These are phyloP conservation scores for Agrochola lota DNA, from an alignment of 2,888 invertebrate genomes.

Conservation along the genomic window DNA sequence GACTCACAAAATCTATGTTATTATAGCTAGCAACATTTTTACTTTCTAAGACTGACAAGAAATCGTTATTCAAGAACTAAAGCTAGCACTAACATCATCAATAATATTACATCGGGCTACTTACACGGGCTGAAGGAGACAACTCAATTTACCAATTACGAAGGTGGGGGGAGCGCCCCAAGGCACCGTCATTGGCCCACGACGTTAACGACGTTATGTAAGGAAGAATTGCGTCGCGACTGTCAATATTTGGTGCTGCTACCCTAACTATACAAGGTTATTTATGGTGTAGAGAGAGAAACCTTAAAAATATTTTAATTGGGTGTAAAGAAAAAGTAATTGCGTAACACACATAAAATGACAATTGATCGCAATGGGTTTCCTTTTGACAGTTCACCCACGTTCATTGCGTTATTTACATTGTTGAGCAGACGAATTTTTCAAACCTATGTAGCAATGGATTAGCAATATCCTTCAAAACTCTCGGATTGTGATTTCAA, in stretches of 20 bases:
- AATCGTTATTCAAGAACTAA: conserved; percentile 48
- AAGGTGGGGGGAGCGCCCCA: conserved; percentile 67
- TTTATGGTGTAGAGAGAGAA: neutral
- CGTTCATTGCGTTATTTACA: too few species aligned
- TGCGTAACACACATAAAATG: too few species aligned
- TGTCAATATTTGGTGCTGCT: conserved; percentile 68
- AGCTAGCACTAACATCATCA: conserved; percentile 75
- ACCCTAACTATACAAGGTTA: conserved; percentile 28
- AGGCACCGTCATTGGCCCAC: conserved; percentile 66
- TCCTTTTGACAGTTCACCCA: too few species aligned
- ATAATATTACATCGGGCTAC: conserved; percentile 80
- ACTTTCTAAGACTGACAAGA: neutral
- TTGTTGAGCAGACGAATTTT: too few species aligned
- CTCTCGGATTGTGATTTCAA: too few species aligned
- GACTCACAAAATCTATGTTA: too few species aligned
- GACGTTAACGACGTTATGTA: conserved; percentile 78
- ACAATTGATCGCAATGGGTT: too few species aligned
- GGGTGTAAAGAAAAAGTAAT: too few species aligned
- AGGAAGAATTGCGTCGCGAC: conserved; percentile 77
- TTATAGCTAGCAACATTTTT: too few species aligned
- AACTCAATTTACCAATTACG: conserved; percentile 86
- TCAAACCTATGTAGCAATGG: too few species aligned
- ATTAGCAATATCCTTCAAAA: too few species aligned
- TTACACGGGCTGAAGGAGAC: conserved; percentile 74
- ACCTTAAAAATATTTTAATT: neutral